Evolutionary conservation across 2,797 vertebrate genomes (phyloP).

Genomic region (Perodicticus potto): DNA sequence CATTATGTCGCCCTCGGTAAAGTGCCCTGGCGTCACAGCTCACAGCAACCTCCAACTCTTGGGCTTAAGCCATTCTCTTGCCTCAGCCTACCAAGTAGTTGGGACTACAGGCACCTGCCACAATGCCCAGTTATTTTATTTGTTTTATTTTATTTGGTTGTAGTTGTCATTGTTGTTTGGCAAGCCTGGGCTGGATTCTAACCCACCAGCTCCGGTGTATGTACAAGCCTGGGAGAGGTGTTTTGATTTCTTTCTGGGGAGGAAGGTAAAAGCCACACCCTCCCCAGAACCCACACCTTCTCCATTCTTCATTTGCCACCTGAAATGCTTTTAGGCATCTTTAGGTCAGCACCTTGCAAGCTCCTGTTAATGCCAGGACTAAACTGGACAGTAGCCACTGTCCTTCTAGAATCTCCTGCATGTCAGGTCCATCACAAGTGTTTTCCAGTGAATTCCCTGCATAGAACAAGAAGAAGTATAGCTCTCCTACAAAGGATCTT

Average conservation of each 20-base stretch:
- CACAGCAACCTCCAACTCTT: too few species aligned
- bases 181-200: too few species aligned
- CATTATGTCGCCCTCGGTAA: too few species aligned
- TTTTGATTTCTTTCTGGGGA: conserved; percentile 17
- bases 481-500: neutral
- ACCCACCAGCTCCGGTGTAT: too few species aligned
- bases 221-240: neutral
- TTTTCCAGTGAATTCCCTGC: neutral
- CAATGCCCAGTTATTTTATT: too few species aligned
- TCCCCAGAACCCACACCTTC: neutral
- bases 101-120: too few species aligned
- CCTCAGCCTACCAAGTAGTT: too few species aligned
- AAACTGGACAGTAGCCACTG: neutral
- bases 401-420: neutral
- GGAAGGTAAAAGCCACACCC: conserved; percentile 9
- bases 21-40: too few species aligned
- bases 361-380: neutral
- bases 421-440: neutral
- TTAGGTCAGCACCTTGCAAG: neutral
- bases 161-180: too few species aligned
- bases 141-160: too few species aligned
- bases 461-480: neutral
- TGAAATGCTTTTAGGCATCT: neutral
- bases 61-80: too few species aligned
- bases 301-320: neutral